Evolutionary conservation across 2,888 invertebrate species (phyloP).

Genomic region (Rotaria macrura): DNA sequence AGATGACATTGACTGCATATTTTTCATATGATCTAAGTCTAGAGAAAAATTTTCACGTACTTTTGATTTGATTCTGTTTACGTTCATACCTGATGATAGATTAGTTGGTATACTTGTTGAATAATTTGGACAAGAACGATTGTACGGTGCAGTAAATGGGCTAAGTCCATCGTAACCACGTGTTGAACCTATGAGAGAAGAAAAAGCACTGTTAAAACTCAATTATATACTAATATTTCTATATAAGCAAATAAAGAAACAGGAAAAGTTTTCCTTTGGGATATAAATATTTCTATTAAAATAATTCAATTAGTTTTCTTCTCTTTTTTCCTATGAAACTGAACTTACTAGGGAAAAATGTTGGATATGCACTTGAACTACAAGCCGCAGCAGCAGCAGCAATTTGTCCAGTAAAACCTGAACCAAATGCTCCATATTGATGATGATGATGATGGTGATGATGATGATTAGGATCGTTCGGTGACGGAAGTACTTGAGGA

Average conservation of each 20-base stretch:
- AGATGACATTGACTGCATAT: neutral
- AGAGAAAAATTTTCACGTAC: neutral
- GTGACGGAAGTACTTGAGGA: neutral
- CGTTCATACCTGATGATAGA: neutral
- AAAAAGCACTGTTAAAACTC: too few relatives aligned
- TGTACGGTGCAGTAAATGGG: neutral
- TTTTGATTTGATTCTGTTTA: too few relatives aligned
- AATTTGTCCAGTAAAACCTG: neutral
- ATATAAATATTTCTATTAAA: neutral
- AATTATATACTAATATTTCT: neutral
- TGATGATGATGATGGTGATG: neutral
- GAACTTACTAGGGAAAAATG: constrained; percentile 9
- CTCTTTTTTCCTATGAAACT: too few relatives aligned
- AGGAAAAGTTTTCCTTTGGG: neutral
- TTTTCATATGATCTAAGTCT: neutral
- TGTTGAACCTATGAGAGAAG: neutral
- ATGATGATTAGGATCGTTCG: neutral
- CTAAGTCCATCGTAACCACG: constrained; percentile 1
- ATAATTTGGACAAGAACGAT: constrained; percentile 9
- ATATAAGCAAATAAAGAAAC: neutral
- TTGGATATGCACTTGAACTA: constrained; percentile 7
- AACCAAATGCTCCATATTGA: neutral
- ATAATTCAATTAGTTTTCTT: neutral
- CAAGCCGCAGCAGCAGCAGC: neutral
- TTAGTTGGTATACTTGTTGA: neutral